Evolutionary conservation across 2,888 invertebrate genomes (phyloP), one percentile per base, ranked within the genome.

Genomic region (Stenodema calcarata): DNA sequence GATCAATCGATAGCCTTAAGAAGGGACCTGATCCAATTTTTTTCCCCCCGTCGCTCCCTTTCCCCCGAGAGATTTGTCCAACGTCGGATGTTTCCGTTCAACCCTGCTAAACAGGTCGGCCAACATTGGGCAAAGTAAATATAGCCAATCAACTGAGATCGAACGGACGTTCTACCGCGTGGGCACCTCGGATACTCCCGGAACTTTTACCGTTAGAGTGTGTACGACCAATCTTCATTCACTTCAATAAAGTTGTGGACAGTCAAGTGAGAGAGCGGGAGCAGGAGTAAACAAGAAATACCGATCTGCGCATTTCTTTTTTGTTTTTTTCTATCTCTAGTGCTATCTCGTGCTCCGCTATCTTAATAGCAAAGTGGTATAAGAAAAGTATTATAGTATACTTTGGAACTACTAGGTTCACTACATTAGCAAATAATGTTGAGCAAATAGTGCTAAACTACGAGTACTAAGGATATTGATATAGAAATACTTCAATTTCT

Each of bases 91-190:
- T 80, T 80, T 80, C 80, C 80, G 80, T 47, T 50, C 50, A 44
- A 14, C 30, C 30, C 50, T 4, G 80, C 80, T 80, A 80, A 80
- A 80, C 80, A 80, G 80, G 80, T 80, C 47, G 2, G 80, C 80
- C 54, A 80, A 80, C 80, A 80, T 44, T 47, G 47, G 50, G 50
- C 54, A 50, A 80, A 80, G 80, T 80, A 80, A 80, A 80, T 50
- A 80, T 30, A 28, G 47, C 80, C 80, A 80, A 80, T 80, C 80
- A 80, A 54, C 80, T 80, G 16, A 27, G n/a, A 78, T 78, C 44
- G 78, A 50, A 54, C 27, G 28, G 80, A 80, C 54, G 80, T 80
- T 80, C 47, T 50, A 23, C 18, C 16, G n/a, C 18, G 75, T 75
- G 75, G 28, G 70, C 35, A 16, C 70, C n/a, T n/a, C n/a, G 50